Conservation (phyloP, 2,113 vertebrate species). For the Crypturellus undulatus region DNA sequence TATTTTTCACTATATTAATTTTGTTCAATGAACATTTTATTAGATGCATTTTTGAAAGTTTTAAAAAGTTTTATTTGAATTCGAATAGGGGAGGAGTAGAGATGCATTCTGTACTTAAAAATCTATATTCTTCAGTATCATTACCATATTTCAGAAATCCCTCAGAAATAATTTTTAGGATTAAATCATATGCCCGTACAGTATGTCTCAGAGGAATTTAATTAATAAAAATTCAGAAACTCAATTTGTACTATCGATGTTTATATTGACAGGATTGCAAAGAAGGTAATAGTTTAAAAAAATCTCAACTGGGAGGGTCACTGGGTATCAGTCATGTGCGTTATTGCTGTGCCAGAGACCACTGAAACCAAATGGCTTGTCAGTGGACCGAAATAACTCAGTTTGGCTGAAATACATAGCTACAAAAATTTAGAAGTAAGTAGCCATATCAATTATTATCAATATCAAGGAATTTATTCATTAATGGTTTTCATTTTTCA, state of each 20-base stretch:
- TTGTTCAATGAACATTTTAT: neutral
- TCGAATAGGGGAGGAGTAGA: neutral
- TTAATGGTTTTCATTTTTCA: neutral
- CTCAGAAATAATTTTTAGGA: slow-evolving; percentile 15
- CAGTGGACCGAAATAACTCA: neutral
- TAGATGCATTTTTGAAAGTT: neutral
- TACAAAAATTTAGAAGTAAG: neutral
- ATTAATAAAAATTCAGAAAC: slow-evolving; percentile 54
- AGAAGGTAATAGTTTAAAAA: slow-evolving; percentile 1
- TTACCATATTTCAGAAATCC: slow-evolving; percentile 15
- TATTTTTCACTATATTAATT: neutral
- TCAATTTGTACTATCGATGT: slow-evolving; percentile 36
- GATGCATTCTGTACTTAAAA: neutral
- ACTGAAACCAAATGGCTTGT: neutral
- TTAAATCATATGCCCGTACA: neutral
- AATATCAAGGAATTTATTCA: neutral
- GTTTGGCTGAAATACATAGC: neutral
- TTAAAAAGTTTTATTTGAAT: neutral
- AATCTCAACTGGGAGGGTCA: neutral
- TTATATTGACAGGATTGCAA: slow-evolving; percentile 34
- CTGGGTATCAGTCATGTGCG: neutral
- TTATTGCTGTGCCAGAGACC: neutral
- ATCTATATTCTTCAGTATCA: neutral
- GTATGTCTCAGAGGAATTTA: slow-evolving; percentile 16
- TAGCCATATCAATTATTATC: neutral